Evolutionary conservation across 1,140 invertebrate genomes (phyloP), one percentile per base, ranked within the genome.

Genomic region (Fragariocoptes setiger): DNA sequence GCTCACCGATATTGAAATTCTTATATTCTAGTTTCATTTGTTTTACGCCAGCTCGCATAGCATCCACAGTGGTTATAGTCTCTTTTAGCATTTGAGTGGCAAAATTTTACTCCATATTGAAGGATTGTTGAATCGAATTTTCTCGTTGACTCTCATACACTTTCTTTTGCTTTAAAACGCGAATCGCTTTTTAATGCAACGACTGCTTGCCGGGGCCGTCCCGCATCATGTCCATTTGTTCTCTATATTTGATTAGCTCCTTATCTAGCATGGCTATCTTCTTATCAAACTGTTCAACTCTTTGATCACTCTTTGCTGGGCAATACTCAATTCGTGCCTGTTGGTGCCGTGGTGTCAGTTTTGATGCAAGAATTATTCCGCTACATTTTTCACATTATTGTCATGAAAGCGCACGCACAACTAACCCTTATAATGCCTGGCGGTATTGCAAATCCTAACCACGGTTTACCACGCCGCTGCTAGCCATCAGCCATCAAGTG

Each of bases 41-140:
- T 55, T 85, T 85, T 16, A 95, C 74, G 12, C 90, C 90, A 54
- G 79, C 69, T 59, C 85, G 88, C 90, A 99, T 97, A 1, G 88
- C 88, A 43, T 74, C 66, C n/a, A 99, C 58, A 4, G 85, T 90
- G 2, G 74, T 64, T 52, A 97, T 86, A 19, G 90, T 97, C 54
- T 99, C 92, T 59, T 97, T 97, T n/a, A 97, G 60, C 0, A 80
- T 78, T 60, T 97, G 90, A 40, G 86, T 80, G 0, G 85, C 77
- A 62, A 83, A 94, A 58, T 94, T 94, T n/a, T 99, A 92, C 58
- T 97, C 92, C 77, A 99, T 90, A 54, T 99, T 99, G 54, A 99
- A 97, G 0, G 82, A 79, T 53, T 99, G 92, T 43, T 86, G 74
- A 45, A 74, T 62, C 20, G 99, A 62, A 58, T 83, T 85, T 42